These are phyloP conservation scores for Gallinago media DNA, from an alignment of 2,113 vertebrate genomes.

Conservation along the genomic window DNA sequence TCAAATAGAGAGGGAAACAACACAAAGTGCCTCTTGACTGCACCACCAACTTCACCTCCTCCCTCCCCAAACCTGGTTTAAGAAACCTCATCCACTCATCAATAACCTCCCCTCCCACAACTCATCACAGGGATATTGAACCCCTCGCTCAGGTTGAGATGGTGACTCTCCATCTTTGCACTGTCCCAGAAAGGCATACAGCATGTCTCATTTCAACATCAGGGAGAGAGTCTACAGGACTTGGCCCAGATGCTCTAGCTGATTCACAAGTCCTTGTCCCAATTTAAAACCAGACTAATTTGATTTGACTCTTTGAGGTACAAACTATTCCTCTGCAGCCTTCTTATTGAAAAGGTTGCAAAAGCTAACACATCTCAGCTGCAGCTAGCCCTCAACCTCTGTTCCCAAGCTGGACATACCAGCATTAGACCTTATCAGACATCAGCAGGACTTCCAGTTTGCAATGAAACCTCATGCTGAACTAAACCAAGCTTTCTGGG, in stretches of 20 bases:
- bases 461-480: not conserved
- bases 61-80: not conserved
- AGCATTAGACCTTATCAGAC: not conserved
- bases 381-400: not conserved
- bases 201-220: fast-evolving
- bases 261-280: not conserved
- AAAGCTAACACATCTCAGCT: not conserved
- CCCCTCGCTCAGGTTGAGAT: not conserved
- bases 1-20: not conserved
- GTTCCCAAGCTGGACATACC: not conserved
- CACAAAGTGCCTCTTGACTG: not conserved
- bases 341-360: not conserved
- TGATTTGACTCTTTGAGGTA: not conserved
- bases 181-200: not conserved
- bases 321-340: not conserved
- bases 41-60: not conserved
- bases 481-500: not conserved
- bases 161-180: not conserved
- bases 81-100: not conserved
- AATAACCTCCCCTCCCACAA: not conserved
- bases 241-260: not conserved
- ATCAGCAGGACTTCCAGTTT: not conserved
- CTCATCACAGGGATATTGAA: not conserved
- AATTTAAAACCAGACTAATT: not conserved
- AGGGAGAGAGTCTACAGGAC: not conserved